A percentile compares a stretch with the other conserved stretches of the same genome.
phyloP scores from a whole-genome alignment of 1,140 invertebrate genomes.

The Bursaphelenchus mucronatus region DNA sequence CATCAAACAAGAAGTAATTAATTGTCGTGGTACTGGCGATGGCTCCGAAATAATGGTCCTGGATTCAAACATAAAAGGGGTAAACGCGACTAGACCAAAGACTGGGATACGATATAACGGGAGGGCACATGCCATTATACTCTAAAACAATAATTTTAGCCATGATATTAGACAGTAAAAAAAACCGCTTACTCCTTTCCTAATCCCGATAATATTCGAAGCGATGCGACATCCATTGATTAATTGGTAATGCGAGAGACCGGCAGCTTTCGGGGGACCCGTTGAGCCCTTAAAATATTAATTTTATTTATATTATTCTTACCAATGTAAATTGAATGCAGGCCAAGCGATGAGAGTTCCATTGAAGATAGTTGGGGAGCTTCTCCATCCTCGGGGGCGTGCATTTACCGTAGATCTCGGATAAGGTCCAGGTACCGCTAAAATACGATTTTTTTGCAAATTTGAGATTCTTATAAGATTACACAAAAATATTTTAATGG shows the following conservation, averaged over 20 bases:
- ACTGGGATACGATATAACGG: constrained; percentile 54
- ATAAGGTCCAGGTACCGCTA: constrained; percentile 51
- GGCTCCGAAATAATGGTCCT: constrained; percentile 51
- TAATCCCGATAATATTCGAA: constrained; percentile 48
- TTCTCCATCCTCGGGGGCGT: constrained; percentile 50
- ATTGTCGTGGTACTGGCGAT: constrained; percentile 47
- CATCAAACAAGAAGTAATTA: constrained; percentile 35
- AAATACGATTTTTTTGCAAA: constrained; percentile 14
- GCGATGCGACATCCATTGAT: constrained; percentile 53
- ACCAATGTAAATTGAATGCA: constrained; percentile 58
- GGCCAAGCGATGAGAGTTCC: constrained; percentile 55
- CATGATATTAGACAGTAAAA: neutral
- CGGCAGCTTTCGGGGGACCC: constrained; percentile 50
- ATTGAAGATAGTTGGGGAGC: constrained; percentile 53
- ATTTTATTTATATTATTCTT: constrained; percentile 6
- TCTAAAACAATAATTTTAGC: constrained; percentile 39
- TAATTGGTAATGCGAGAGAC: constrained; percentile 54
- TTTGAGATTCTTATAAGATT: neutral
- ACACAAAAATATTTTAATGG: neutral
- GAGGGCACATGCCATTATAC: constrained; percentile 52
- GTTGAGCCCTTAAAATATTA: constrained; percentile 49
- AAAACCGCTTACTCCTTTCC: constrained; percentile 32
- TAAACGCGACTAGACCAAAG: constrained; percentile 51
- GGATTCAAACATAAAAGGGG: constrained; percentile 56
- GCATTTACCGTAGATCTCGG: constrained; percentile 49